Evolutionary conservation across 2,113 vertebrate species (phyloP), one percentile per base, ranked within the genome.

Genomic region (Psophia crepitans): DNA sequence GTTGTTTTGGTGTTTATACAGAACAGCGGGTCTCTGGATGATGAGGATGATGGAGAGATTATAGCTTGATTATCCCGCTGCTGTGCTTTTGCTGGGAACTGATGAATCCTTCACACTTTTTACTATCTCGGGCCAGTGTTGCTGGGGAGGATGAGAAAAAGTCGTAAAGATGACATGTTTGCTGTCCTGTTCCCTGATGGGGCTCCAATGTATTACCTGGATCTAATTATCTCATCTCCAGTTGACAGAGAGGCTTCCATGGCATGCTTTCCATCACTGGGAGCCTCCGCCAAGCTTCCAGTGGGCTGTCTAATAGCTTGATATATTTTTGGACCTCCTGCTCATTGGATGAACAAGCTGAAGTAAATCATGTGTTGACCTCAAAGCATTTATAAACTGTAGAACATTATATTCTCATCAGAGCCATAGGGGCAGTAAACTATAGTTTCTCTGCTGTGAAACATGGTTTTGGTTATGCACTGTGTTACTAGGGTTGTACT

Each of bases 331-430:
- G 98, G 98, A 98, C 98, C 98, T 98, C 96, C 95, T 98, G 98
- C 98, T 98, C 98, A 98, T 98, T 98, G 98, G 97, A 98, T 98
- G 98, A 97, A 98, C 98, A 98, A 98, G 98, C 98, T 97, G 98
- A 98, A 99, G 99, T 99, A 99, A 99, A 99, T 99, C 98, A 99
- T 99, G 97, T 98, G 98, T 98, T 99, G 99, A 99, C 99, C 99
- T 98, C 98, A 98, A 98, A 99, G 98, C 99, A 99, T 99, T 99
- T 99, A 98, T 98, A 98, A 98, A 98, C 98, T 97, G 97, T 97
- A 97, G 98, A 99, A 99, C 99, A 99, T 99, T 99, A 99, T 99
- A 99, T 99, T 99, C 99, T 99, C 99, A 99, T 99, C 98, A 98
- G 98, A 98, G 98, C 98, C 98, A 98, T 96, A 97, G 97, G 98